Base-by-base conservation (phyloP, 2,113 vertebrate genomes). In the Daubentonia madagascariensis region DNA sequence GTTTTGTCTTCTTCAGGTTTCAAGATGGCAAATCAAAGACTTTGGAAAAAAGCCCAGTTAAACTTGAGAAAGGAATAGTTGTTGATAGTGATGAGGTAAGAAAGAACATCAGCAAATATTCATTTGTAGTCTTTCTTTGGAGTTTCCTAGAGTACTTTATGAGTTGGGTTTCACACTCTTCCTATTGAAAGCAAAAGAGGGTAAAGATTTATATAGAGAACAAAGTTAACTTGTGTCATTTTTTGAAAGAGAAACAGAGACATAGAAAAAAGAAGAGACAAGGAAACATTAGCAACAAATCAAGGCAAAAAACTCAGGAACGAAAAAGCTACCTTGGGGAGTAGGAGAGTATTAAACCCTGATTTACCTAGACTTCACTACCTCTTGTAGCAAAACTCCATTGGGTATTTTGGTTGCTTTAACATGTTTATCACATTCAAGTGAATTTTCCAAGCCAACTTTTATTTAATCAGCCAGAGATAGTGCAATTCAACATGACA, bases 31-130 rank as follows among this genome's bases (percentile, higher is more conserved):
- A 32, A 43, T 3, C 35, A 87, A 97, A 65, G 68, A 30, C 9
- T 59, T 3, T 22, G 45, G 32, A 48, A 91, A 57, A 32, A 14
- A 54, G 1, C 12, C 1, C 67, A 25, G 6, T 67, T 94, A 94
- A n/a, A 80, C 14, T 8, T 78, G 89, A 79, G 23, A 97, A 76
- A 95, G 75, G 7, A 52, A 6, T 13, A 14, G 0, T 13, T 73
- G 0, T 6, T 1, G 84, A 91, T 14, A 18, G 2, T n/a, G 94
- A 97, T 1, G 90, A 96, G 97, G 98, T 98, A 95, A 97, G 95
- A 67, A 86, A 85, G 88, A 76, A 6, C 10, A 85, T 59, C 78
- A 32, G 65, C 28, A 80, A 57, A 40, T 28, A 10, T 75, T 83
- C 45, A 18, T 43, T 20, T 85, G 50, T 45, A 48, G 72, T 52